Conservation (phyloP, 2,888 invertebrate species). For the Campaea margaritaria region DNA sequence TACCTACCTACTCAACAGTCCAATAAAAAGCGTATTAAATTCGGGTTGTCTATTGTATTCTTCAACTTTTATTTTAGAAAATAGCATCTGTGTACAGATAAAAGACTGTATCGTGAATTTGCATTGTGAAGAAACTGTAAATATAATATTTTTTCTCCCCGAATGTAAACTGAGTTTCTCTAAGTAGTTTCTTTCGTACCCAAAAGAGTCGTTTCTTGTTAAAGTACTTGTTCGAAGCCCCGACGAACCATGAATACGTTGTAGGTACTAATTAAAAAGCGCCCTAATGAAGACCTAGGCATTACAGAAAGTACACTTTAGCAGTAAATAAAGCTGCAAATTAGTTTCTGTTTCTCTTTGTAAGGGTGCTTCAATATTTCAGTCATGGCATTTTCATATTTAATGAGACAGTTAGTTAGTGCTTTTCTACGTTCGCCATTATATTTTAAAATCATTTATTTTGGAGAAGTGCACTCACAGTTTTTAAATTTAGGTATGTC, state of each 20-base stretch:
- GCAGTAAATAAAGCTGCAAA: conserved; percentile 70
- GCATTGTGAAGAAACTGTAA: conserved; percentile 32
- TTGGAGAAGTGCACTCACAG: conserved; percentile 19
- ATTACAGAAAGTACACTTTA: conserved; percentile 54
- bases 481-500: conserved; percentile 26
- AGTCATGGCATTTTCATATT: conserved; percentile 56
- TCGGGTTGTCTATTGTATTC: conserved; percentile 1
- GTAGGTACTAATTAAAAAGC: conserved; percentile 79
- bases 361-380: conserved; percentile 52
- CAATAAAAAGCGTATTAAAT: conserved; percentile 4
- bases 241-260: conserved; percentile 69
- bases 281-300: conserved; percentile 51
- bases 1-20: too few species aligned
- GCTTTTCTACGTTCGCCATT: conserved; percentile 46
- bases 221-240: conserved; percentile 61
- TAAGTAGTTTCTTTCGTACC: conserved; percentile 45
- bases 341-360: conserved; percentile 63
- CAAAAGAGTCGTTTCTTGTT: conserved; percentile 51
- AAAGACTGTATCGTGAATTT: conserved; percentile 16
- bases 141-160: conserved; percentile 40
- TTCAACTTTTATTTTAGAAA: conserved; percentile 10
- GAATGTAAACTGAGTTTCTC: conserved; percentile 33
- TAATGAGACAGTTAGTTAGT: conserved; percentile 55
- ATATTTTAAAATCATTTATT: conserved; percentile 41
- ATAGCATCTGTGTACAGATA: conserved; percentile 13